Base-by-base conservation (phyloP, 1,140 invertebrate species). In the Leguminivora glycinivorella region DNA sequence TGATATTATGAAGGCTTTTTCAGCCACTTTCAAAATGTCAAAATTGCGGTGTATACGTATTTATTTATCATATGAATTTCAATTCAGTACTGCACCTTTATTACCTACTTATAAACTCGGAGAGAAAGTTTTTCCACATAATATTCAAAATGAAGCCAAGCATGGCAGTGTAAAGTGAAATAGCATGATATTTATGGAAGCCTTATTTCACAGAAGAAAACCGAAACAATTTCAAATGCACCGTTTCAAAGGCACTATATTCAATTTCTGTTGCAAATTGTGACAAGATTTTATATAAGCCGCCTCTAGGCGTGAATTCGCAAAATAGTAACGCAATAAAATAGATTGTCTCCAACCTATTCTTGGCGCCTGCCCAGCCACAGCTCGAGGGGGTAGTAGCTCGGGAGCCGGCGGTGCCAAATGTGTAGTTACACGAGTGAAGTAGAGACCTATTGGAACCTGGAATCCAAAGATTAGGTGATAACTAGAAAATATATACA, bases 271-370 rank as follows among this genome's bases (percentile, higher is more conserved):
- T 25, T 58, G 56, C 56, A 58, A 58, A 58, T 58, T 58, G 56
- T 58, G 56, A 58, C 56, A 58, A 58, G 56, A 58, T 58, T 58
- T 58, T 58, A 58, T 58, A 58, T 58, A 58, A 58, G 56, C 56
- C 56, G 56, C 56, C 56, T 29, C 56, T 58, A 58, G 56, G 56
- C 56, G 56, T 58, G 56, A 58, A 58, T 58, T 58, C 25, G 56
- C 56, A 58, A 58, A 58, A 58, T 58, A 58, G 56, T 58, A 58
- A 58, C 56, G 56, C 25, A 58, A 58, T 58, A 58, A 58, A 58
- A 58, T 58, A 58, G 56, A 58, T 58, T 58, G 56, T 58, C 56
- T 58, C 56, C 56, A 12, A 58, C 56, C 56, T 58, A 58, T 58
- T 58, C 56, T 58, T 58, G 56, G 56, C 56, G 22, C 22, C 24